Percentiles rank a stretch among this genome's conserved stretches.
phyloP scores from a whole-genome alignment of 1,140 invertebrate genomes.

The Araneus ventricosus region DNA sequence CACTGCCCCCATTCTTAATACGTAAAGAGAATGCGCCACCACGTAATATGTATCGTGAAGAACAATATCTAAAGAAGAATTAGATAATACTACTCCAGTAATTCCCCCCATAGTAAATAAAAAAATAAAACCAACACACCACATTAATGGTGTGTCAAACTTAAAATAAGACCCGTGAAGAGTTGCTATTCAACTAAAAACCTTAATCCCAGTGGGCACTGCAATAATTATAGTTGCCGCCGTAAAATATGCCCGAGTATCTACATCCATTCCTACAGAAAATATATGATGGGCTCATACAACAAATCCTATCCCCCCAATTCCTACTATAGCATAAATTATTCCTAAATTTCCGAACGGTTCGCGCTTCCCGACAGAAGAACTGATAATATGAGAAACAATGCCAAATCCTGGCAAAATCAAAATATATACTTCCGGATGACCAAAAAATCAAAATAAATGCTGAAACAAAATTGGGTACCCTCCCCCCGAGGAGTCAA shows the following conservation, averaged over 20 bases:
- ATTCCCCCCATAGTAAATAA: slow-evolving; percentile 82
- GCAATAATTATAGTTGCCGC: no score
- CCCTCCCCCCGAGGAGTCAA: slow-evolving; percentile 85
- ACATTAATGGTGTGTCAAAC: slow-evolving; percentile 83
- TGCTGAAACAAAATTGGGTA: slow-evolving; percentile 88
- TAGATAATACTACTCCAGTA: slow-evolving; percentile 84
- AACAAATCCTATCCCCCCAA: slow-evolving; percentile 81
- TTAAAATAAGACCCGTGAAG: slow-evolving; percentile 81
- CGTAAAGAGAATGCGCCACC: slow-evolving; percentile 87
- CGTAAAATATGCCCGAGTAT: slow-evolving; percentile 87
- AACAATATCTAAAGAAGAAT: no score
- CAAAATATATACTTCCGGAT: slow-evolving; percentile 89
- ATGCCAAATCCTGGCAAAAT: slow-evolving; percentile 84
- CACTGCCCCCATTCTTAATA: no score
- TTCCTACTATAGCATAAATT: slow-evolving; percentile 84
- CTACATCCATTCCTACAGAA: slow-evolving; percentile 87
- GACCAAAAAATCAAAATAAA: slow-evolving; percentile 90
- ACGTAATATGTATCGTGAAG: slow-evolving; percentile 89
- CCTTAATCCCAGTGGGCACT: no score
- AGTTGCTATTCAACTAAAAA: slow-evolving; percentile 82
- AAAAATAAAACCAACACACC: slow-evolving; percentile 87
- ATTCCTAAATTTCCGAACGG: slow-evolving; percentile 84
- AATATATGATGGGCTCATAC: slow-evolving; percentile 88
- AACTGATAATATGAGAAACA: slow-evolving; percentile 84
- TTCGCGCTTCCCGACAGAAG: slow-evolving; percentile 84